Evolutionary conservation across 2,797 vertebrate species (phyloP).

Genomic region (Urophycis tenuis): DNA sequence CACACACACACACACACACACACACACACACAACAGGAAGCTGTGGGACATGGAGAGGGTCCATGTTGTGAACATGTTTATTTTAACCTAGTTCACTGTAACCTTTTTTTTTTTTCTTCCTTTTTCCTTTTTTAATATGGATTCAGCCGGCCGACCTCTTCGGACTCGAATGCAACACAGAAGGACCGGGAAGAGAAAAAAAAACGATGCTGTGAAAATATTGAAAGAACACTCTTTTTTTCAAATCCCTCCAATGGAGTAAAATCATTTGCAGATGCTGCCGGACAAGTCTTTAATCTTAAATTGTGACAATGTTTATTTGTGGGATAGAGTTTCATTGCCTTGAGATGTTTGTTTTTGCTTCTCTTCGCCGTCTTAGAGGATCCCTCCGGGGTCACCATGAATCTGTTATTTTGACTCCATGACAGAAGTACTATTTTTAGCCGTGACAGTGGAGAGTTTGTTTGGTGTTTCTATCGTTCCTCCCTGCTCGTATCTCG

Average conservation of each 20-base stretch:
- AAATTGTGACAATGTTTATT: background rate
- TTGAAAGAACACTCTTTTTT: background rate
- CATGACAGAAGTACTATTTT: slow-evolving; percentile 51
- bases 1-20: too few relatives aligned
- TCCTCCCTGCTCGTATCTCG: background rate
- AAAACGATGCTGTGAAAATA: background rate
- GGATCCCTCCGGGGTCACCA: slow-evolving; percentile 45
- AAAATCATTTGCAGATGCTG: slow-evolving; percentile 4
- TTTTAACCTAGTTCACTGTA: slow-evolving; percentile 38
- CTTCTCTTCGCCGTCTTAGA: slow-evolving; percentile 41
- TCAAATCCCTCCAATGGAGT: background rate
- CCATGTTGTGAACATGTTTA: slow-evolving; percentile 56
- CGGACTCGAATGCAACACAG: background rate
- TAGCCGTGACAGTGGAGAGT: slow-evolving; percentile 42
- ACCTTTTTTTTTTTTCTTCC: slow-evolving; percentile 15
- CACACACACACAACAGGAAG: slow-evolving; percentile 74
- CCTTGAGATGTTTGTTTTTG: background rate
- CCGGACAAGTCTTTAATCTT: background rate
- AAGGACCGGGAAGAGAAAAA: background rate
- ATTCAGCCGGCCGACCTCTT: background rate
- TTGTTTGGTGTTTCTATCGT: slow-evolving; percentile 42
- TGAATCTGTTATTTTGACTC: slow-evolving; percentile 35
- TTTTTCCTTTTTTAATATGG: slow-evolving; percentile 8
- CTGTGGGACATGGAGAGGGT: slow-evolving; percentile 58
- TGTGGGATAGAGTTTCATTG: slow-evolving; percentile 1